Conservation (phyloP, 23 tunicate species). For the Halocynthia roretzi region DNA sequence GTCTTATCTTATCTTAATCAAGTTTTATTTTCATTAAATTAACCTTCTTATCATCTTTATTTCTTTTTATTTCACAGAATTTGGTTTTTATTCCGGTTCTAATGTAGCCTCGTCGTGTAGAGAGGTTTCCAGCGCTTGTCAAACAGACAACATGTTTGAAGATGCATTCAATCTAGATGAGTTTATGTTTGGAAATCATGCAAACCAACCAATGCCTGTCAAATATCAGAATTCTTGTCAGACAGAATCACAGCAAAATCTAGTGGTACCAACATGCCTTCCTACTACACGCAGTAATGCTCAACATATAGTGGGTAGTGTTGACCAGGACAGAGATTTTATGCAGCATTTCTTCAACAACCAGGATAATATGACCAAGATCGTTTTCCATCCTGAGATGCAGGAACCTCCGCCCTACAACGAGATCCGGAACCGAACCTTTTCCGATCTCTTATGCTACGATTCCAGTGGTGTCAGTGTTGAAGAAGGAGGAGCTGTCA, state of each 20-base stretch:
- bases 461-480: neutral
- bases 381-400: neutral
- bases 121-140: neutral
- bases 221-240: neutral
- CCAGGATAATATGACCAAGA: neutral
- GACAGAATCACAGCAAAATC: neutral
- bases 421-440: slow-evolving; percentile 2
- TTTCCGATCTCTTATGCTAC: neutral
- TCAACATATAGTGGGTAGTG: neutral
- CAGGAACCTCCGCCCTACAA: neutral
- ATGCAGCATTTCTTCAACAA: neutral
- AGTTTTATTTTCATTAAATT: no score
- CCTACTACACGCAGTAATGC: neutral
- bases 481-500: neutral
- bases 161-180: slow-evolving; percentile 48
- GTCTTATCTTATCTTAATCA: no score
- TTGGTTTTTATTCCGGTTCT: neutral
- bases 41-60: no score
- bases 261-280: neutral
- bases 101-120: neutral
- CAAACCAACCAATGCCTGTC: neutral
- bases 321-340: neutral
- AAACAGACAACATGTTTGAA: slow-evolving; percentile 37
- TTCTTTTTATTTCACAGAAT: slow-evolving; percentile 1
- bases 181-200: slow-evolving; percentile 24